Evolutionary conservation across 1,140 invertebrate genomes (phyloP).

Genomic region (Heliothis subflexa): DNA sequence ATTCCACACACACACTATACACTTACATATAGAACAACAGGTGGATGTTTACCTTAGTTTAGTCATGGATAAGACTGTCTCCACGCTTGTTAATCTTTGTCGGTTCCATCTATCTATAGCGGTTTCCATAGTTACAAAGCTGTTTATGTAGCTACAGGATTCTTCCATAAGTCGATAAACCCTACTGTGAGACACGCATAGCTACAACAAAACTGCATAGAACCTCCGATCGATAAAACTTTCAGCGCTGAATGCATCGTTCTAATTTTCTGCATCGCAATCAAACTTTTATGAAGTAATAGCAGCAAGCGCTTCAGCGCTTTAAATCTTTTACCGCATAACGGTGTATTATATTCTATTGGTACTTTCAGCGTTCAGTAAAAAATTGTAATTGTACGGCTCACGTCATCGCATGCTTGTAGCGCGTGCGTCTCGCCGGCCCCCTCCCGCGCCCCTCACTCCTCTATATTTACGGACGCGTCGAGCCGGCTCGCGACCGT

Average conservation of each 20-base stretch:
- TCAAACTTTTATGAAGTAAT: background rate
- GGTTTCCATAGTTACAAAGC: background rate
- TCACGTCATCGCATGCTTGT: conserved; percentile 72
- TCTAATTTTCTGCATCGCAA: conserved; percentile 5
- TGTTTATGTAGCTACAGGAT: background rate
- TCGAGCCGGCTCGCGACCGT: conserved; percentile 41
- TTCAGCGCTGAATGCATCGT: background rate
- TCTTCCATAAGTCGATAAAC: background rate
- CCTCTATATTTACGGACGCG: conserved; percentile 62
- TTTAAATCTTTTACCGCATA: conserved; percentile 22
- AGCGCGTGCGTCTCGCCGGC: conserved; percentile 62
- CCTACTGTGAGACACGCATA: background rate
- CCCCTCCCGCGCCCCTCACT: conserved; percentile 48
- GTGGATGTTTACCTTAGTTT: conserved; percentile 13
- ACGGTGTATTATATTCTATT: conserved; percentile 28
- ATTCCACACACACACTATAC: background rate
- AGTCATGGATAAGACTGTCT: background rate
- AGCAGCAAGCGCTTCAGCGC: background rate
- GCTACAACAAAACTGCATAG: background rate
- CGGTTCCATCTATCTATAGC: background rate
- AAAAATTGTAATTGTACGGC: conserved; percentile 65
- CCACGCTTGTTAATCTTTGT: background rate
- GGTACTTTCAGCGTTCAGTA: conserved; percentile 67
- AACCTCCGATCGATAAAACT: conserved; percentile 12
- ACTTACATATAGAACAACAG: background rate